Evolutionary conservation across 2,888 invertebrate genomes (phyloP), one percentile per base, ranked within the genome.

Genomic region (Cryptus viduatorius): DNA sequence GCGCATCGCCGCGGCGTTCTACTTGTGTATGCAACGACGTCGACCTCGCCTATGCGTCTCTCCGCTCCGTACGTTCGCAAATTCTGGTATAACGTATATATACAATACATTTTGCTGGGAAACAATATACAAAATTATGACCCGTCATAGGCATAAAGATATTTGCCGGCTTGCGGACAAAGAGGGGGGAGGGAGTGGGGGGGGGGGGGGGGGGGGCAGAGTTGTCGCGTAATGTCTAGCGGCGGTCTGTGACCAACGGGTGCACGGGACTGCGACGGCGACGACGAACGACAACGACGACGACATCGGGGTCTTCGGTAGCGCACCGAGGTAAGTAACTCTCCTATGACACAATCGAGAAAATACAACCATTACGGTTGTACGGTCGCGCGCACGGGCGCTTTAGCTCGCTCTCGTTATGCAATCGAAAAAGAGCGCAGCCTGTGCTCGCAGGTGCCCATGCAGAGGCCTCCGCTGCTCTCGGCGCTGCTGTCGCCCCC

Each of bases 311-410:
- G 81, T 86, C 86, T 83, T 80, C 77, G 86, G 81, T 79, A 79
- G 72, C 61, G 77, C 73, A 48, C 81, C 61, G 37, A 31, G 64
- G 71, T 46, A 69, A 69, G 65, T 83, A 69, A 69, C 71, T 83
- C 82, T 78, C 37, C 90, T 89, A 89, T 92, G 92, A 91, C 92
- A 92, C 92, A 92, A 92, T 91, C 90, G 89, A 89, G 92, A 92
- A 92, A 92, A 92, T 90, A 90, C 90, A 89, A 91, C 90, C 88
- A 92, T 91, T 90, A 89, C 88, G 84, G 78, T 76, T 83, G 73
- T 79, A 80, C 82, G 67, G 81, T 81, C 80, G 78, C 82, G 72
- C 61, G 67, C 46, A 16, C 80, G 44, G n/a, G n/a, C 24, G 42
- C 81, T 46, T 42, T 67, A 61, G 68, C 67, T 59, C 69, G 73